These are phyloP conservation scores for Ctenomys sociabilis DNA, from an alignment of 2,113 vertebrate genomes.

Conservation along the genomic window DNA sequence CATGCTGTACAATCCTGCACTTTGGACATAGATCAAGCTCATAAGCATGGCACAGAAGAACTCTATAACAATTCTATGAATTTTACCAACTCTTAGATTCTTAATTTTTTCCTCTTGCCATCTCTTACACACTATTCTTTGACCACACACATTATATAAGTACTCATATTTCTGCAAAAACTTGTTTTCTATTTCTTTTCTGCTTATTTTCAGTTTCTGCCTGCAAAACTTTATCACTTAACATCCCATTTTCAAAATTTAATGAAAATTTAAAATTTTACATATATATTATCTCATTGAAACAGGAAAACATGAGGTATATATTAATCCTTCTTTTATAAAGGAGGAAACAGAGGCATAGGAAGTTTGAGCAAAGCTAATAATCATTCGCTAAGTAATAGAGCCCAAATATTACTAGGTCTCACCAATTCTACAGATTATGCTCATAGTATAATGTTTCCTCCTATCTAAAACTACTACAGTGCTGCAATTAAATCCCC, in stretches of 20 bases:
- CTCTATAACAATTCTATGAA: not conserved
- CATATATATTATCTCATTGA: not conserved
- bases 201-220: not conserved
- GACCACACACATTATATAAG: not conserved
- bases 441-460: not conserved
- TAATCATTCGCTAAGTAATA: not conserved
- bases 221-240: not conserved
- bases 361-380: not conserved
- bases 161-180: not conserved
- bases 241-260: not conserved
- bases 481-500: not conserved
- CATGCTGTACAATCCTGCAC: not conserved
- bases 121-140: not conserved
- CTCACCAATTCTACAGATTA: not conserved
- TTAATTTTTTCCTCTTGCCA: not conserved
- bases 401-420: not conserved
- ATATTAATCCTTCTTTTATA: constrained; percentile 17
- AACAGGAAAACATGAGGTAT: not conserved
- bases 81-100: not conserved
- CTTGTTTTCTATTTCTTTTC: not conserved
- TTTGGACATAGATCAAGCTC: not conserved
- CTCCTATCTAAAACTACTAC: not conserved
- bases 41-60: not conserved
- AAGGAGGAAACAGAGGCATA: not conserved
- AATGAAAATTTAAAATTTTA: constrained; percentile 18